Base-by-base conservation (phyloP, 1,140 invertebrate genomes). In the Thalassaphorura encarpata region DNA sequence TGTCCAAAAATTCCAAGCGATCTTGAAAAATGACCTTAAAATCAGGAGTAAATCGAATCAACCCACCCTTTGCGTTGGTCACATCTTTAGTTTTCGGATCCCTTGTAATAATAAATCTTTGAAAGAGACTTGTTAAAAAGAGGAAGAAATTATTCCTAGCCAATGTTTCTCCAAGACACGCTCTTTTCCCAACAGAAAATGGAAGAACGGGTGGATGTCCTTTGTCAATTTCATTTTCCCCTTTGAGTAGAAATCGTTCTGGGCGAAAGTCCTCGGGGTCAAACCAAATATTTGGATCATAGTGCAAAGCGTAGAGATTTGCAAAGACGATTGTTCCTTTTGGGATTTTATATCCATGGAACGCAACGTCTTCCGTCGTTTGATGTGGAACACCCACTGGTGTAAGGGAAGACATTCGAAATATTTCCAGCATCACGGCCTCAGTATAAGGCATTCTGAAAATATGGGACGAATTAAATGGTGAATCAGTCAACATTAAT, bases 301-400 rank as follows among this genome's bases (percentile, higher is more conserved):
- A 82, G 23, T 89, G 73, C 42, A 85, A 77, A 45, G 78, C 79
- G 53, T 83, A 81, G 61, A 85, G 83, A 68, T 89, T 91, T n/a
- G 80, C 80, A 3, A 90, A 76, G 1, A 91, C 78, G 78, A 87
- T 85, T 19, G 85, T 84, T 57, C 86, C 63, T 55, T 76, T 74
- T 61, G 74, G 73, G 5, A 77, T 72, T 42, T 69, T 64, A 45
- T 73, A 77, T 15, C 74, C 76, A 45, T 71, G 60, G 24, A 77
- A 64, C 15, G 27, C 23, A 4, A 57, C 21, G 11, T 18, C 4
- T 24, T 13, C 11, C 13, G n/a, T 16, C 5, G 27, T 52, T 29
- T 3, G 19, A n/a, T 19, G 48, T 13, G 16, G 50, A 26, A 43
- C 6, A 29, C 31, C 23, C 3, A 45, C 26, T 19, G 48, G 48